These are phyloP conservation scores for Dryobates pubescens DNA, from an alignment of 2,797 vertebrate genomes.

Conservation along the genomic window DNA sequence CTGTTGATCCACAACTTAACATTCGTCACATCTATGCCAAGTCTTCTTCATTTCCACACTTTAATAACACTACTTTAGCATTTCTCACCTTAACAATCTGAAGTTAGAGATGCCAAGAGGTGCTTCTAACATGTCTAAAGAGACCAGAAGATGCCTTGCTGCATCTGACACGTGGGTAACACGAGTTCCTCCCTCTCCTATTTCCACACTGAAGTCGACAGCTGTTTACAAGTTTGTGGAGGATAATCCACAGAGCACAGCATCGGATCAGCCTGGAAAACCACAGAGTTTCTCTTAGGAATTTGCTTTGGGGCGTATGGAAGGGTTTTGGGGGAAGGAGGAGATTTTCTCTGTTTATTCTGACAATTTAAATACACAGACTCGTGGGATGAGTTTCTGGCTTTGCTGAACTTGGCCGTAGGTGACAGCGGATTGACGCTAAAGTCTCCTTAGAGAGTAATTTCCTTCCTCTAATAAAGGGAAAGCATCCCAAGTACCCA, in stretches of 20 bases:
- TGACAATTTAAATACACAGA: background rate
- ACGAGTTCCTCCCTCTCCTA: accelerated
- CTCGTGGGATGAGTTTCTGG: accelerated
- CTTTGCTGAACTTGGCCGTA: accelerated
- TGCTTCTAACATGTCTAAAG: accelerated
- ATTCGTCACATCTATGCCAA: accelerated
- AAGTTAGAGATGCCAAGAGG: background rate
- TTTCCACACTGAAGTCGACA: accelerated
- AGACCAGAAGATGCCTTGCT: accelerated
- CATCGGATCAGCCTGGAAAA: accelerated
- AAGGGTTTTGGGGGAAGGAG: background rate
- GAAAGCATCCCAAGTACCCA: background rate
- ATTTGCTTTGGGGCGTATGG: background rate
- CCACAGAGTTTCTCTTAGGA: background rate
- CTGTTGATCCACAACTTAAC: background rate
- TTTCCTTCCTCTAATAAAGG: background rate
- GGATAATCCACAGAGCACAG: background rate
- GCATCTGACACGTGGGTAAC: accelerated
- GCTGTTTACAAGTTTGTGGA: background rate
- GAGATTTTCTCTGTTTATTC: background rate
- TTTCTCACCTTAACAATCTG: background rate
- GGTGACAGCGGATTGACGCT: accelerated
- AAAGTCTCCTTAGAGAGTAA: accelerated
- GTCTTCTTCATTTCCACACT: background rate
- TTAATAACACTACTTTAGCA: background rate